These are phyloP conservation scores for Conus betulinus DNA, from an alignment of 1,140 invertebrate genomes.

Conservation along the genomic window DNA sequence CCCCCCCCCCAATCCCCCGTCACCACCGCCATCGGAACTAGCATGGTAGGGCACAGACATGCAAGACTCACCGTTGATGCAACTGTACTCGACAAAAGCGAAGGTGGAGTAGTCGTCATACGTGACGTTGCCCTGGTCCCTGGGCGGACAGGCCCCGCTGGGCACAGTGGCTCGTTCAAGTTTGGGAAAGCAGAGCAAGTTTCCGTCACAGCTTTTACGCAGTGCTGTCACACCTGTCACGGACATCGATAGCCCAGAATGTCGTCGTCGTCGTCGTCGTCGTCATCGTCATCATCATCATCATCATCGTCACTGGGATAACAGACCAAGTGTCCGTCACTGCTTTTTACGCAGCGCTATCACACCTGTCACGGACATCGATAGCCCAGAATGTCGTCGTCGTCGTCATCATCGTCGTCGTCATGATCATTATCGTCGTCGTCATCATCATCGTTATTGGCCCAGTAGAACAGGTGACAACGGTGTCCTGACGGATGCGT, in stretches of 20 bases:
- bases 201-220: constrained; percentile 5
- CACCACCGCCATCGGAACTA: too few species aligned
- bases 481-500: too few species aligned
- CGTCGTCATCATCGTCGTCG: too few species aligned
- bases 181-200: background rate
- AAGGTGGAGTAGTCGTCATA: background rate
- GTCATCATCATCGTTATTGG: too few species aligned
- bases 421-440: too few species aligned
- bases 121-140: background rate
- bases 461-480: too few species aligned
- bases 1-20: too few species aligned
- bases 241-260: too few species aligned
- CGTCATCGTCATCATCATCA: too few species aligned
- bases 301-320: background rate
- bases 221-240: background rate
- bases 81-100: constrained; percentile 7
- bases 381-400: too few species aligned
- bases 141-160: background rate
- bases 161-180: background rate
- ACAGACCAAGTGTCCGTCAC: background rate
- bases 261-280: too few species aligned
- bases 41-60: too few species aligned
- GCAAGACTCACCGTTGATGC: constrained; percentile 9
- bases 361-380: background rate
- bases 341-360: background rate